These are phyloP conservation scores for Marisa cornuarietis DNA, from an alignment of 1,140 invertebrate genomes.

Conservation along the genomic window DNA sequence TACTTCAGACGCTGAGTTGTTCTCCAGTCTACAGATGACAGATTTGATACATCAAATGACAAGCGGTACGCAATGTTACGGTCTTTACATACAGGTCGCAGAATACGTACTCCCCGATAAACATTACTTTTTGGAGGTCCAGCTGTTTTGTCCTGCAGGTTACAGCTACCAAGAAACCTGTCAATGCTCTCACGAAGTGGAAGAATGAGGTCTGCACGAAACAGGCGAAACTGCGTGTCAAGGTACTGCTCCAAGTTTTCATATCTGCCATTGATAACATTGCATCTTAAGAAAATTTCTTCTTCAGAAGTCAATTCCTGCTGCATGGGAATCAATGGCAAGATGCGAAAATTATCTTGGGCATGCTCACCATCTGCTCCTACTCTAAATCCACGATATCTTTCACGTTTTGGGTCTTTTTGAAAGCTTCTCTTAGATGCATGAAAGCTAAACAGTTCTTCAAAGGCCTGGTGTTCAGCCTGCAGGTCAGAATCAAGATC, in stretches of 20 bases:
- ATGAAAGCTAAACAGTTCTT: neutral
- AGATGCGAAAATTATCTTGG: constrained; percentile 55
- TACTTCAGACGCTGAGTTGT: constrained; percentile 73
- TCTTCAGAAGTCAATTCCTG: constrained; percentile 50
- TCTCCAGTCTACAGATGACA: constrained; percentile 57
- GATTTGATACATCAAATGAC: constrained; percentile 50
- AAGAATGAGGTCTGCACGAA: constrained; percentile 76
- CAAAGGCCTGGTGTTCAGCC: neutral
- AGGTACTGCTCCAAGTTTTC: constrained; percentile 76
- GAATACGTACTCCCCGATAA: constrained; percentile 42
- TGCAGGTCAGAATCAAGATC: neutral
- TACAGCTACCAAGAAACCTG: constrained; percentile 35
- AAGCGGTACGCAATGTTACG: constrained; percentile 47
- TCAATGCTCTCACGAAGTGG: constrained; percentile 65
- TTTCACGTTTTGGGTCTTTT: neutral
- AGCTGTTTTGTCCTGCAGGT: neutral
- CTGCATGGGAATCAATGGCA: constrained; percentile 55
- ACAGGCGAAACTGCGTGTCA: constrained; percentile 79
- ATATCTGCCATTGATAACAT: constrained; percentile 73
- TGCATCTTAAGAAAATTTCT: constrained; percentile 69
- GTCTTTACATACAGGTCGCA: constrained; percentile 46
- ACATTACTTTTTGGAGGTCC: constrained; percentile 2
- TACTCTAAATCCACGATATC: constrained; percentile 4
- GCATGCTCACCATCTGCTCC: constrained; percentile 32
- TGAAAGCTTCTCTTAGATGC: neutral